Percentiles rank a stretch among this genome's conserved stretches.
Evolutionary conservation across 2,113 vertebrate species (phyloP).

Genomic region (Cephalopholis sonnerati): DNA sequence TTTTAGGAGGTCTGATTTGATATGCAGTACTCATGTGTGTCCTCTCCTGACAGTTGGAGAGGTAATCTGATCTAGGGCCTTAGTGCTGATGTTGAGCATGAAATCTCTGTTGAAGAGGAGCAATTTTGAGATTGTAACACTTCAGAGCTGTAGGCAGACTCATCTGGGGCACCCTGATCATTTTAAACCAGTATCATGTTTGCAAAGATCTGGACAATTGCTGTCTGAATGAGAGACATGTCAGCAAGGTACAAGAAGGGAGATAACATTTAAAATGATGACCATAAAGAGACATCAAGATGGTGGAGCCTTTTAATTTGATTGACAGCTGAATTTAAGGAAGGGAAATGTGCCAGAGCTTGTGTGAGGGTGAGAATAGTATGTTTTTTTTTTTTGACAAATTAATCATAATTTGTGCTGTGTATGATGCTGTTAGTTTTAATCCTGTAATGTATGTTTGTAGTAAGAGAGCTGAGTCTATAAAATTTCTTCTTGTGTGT

Average conservation of each 20-base stretch:
- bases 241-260: neutral
- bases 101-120: neutral
- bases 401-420: neutral
- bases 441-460: neutral
- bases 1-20: neutral
- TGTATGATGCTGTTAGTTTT: neutral
- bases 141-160: neutral
- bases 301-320: neutral
- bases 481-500: neutral
- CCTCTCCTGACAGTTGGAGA: neutral
- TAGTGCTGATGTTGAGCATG: neutral
- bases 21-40: neutral
- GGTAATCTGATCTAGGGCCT: neutral
- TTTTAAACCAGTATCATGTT: neutral
- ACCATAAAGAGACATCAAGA: neutral
- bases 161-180: neutral
- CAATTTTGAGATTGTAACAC: neutral
- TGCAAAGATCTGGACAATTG: neutral
- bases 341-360: neutral
- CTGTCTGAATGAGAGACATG: neutral
- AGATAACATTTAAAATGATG: neutral
- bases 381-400: too few species aligned
- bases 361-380: neutral
- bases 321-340: neutral
- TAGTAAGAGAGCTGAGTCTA: neutral